These are phyloP conservation scores for Physeter macrocephalus DNA, from an alignment of 2,113 vertebrate genomes.

Conservation along the genomic window DNA sequence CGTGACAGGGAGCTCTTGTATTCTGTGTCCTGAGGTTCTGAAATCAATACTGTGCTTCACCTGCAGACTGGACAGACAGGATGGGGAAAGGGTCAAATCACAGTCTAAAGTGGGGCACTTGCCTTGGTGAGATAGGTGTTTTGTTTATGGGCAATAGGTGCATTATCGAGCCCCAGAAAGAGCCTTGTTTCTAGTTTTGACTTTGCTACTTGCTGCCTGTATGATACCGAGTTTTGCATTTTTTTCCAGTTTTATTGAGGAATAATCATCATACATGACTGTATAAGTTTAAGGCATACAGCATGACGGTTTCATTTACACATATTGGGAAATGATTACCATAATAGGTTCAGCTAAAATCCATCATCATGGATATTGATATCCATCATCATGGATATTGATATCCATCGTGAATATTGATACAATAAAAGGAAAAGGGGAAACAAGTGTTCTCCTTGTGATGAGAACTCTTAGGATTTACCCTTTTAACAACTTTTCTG, in stretches of 20 bases:
- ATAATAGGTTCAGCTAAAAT: neutral
- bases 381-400: no score
- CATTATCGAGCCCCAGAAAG: neutral
- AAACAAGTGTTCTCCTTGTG: neutral
- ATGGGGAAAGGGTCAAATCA: neutral
- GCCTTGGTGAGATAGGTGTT: neutral
- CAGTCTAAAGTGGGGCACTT: neutral
- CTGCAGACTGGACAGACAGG: neutral
- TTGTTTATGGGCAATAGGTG: neutral
- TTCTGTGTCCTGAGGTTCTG: neutral
- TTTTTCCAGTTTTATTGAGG: neutral
- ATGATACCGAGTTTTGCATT: neutral
- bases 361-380: neutral
- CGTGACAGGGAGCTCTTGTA: slow-evolving; percentile 28
- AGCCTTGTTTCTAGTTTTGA: neutral
- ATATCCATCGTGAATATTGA: no score
- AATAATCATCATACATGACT: neutral
- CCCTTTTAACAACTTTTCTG: neutral
- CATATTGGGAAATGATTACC: neutral
- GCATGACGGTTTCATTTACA: neutral
- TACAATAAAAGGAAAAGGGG: neutral
- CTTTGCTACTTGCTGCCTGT: neutral
- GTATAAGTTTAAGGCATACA: neutral
- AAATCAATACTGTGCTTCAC: neutral
- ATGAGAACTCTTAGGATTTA: neutral